Evolutionary conservation across 2,888 invertebrate genomes (phyloP), one percentile per base, ranked within the genome.

Genomic region (Coecobrya sp.): DNA sequence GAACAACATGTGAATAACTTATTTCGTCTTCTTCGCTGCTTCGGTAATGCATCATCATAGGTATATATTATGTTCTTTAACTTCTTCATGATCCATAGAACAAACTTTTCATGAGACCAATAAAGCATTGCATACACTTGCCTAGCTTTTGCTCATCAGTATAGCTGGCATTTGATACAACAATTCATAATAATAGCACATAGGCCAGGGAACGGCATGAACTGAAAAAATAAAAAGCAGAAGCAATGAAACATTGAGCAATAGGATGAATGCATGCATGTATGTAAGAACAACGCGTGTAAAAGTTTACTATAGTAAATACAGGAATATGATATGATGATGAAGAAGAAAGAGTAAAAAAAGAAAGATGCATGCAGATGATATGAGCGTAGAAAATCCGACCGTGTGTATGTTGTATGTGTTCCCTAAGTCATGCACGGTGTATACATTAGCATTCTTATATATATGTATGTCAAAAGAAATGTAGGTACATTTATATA

Each of bases 101-200:
- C 36, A 2, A 7, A 36, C n/a, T 49, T n/a, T 79, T 10, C 27
- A 30, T 42, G 70, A 3, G 11, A 19, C 36, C 70, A 73, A 19
- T 42, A 73, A 73, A 42, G 19, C 70, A 73, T 30, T 73, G 70
- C 70, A 73, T 42, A 19, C 42, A 42, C 36, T 73, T 36, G 25
- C 70, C 10, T 42, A 19, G 36, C 36, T 73, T 73, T 70, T 30
- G 30, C 36, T n/a, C n/a, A n/a, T 65, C 27, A 27, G 19, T 59
- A n/a, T 22, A 22, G 62, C 25, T 49, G 11, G 7, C 10, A 11
- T 49, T 10, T 55, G 70, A 30, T 49, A 86, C 52, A 86, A 81
- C 84, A 89, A 89, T 59, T 81, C 82, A 82, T 79, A 89, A 88
- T 88, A 89, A 82, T 27, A 84, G 76, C 70, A 85, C 76, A 90